These are phyloP conservation scores for Scaeva pyrastri DNA, from an alignment of 2,888 invertebrate species.

Conservation along the genomic window DNA sequence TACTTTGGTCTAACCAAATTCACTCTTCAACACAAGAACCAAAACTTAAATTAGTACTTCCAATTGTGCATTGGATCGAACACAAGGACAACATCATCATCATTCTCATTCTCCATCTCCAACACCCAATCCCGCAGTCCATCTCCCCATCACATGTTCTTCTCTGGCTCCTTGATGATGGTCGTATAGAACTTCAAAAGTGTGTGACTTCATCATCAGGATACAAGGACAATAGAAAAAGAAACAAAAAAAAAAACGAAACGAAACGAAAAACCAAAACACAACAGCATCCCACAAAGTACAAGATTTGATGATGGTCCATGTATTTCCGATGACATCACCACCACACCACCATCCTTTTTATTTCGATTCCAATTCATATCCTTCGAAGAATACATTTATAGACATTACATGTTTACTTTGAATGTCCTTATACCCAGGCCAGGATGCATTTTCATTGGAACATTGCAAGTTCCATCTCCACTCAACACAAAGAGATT, in stretches of 20 bases:
- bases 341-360: constrained; percentile 15
- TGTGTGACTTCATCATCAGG: constrained; percentile 44
- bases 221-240: too few species aligned
- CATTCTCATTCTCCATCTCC: not conserved
- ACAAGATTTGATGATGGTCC: constrained; percentile 19
- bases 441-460: constrained; percentile 48
- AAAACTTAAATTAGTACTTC: constrained; percentile 62
- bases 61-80: constrained; percentile 51
- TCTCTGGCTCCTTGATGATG: not conserved
- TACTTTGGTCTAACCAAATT: constrained; percentile 36
- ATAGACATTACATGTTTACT: constrained; percentile 22
- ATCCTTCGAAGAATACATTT: not conserved
- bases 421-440: constrained; percentile 36
- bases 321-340: constrained; percentile 23
- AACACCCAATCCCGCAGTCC: not conserved
- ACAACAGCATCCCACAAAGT: constrained; percentile 10
- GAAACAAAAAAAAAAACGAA: not conserved
- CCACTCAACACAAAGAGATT: too few species aligned
- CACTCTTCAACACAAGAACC: constrained; percentile 37
- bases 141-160: not conserved
- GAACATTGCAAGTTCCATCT: constrained; percentile 15
- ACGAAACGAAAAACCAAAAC: too few species aligned
- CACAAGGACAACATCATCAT: constrained; percentile 47
- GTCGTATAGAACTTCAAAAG: constrained; percentile 3
- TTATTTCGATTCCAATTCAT: constrained; percentile 4